phyloP scores from a whole-genome alignment of 2,888 invertebrate species.

The Clivina fossor region DNA sequence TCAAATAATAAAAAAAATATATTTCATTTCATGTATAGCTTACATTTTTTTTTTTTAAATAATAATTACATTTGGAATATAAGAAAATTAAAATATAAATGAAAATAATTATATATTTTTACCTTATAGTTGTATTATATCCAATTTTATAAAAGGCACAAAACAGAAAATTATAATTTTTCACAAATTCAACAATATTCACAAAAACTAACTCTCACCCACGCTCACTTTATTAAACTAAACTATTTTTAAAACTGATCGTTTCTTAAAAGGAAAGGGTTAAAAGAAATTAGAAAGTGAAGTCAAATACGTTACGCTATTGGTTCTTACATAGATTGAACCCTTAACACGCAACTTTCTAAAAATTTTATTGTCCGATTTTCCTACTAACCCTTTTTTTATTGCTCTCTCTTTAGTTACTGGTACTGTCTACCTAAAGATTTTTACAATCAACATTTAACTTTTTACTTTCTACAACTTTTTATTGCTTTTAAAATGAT shows the following conservation, averaged over 20 bases:
- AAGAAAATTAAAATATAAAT: no score
- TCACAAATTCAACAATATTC: background rate
- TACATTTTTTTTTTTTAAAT: no score
- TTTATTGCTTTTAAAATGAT: slow-evolving; percentile 9
- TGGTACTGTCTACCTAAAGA: slow-evolving; percentile 15
- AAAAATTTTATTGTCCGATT: slow-evolving; percentile 25
- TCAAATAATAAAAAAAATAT: no score
- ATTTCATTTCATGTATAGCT: no score
- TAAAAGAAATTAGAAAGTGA: slow-evolving; percentile 25
- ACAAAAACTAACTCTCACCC: background rate
- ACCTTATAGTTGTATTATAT: no score
- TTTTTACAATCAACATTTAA: slow-evolving; percentile 26
- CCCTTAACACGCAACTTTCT: slow-evolving; percentile 26
- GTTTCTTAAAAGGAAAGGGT: background rate
- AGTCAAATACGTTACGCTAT: background rate
- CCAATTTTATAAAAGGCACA: no score
- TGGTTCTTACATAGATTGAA: slow-evolving; percentile 3
- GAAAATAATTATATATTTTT: no score
- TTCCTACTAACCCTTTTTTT: slow-evolving; percentile 29
- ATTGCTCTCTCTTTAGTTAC: slow-evolving; percentile 13
- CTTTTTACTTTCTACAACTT: slow-evolving; percentile 13
- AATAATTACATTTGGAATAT: no score
- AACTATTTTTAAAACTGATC: slow-evolving; percentile 2
- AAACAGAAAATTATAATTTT: no score
- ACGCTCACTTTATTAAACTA: background rate